Evolutionary conservation across 2,113 vertebrate genomes (phyloP).

Genomic region (Chaenocephalus aceratus): DNA sequence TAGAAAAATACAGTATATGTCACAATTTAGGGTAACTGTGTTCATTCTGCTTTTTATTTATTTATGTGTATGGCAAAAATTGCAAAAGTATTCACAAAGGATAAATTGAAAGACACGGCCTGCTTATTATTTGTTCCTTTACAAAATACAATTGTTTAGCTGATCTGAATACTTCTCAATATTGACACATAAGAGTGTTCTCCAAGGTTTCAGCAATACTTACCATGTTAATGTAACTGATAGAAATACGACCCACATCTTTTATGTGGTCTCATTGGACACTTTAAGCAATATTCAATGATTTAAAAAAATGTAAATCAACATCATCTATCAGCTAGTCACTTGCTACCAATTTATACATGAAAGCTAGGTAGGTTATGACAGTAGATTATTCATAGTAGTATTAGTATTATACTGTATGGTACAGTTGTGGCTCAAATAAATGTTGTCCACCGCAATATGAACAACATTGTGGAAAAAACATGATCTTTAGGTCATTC

Average conservation of each 20-base stretch:
- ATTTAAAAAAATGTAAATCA: not conserved
- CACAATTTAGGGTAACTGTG: not conserved
- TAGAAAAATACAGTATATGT: not conserved
- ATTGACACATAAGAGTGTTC: not conserved
- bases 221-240: not conserved
- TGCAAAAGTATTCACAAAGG: not conserved
- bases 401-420: not conserved
- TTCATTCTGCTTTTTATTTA: too few species aligned
- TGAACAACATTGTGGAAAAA: conserved; percentile 2
- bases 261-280: not conserved
- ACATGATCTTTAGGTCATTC: not conserved
- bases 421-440: not conserved
- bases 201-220: not conserved
- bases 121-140: not conserved
- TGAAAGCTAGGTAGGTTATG: too few species aligned
- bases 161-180: not conserved
- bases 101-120: not conserved
- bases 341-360: too few species aligned
- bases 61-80: not conserved
- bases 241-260: not conserved
- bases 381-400: not conserved
- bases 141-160: not conserved
- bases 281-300: not conserved
- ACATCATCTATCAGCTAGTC: not conserved
- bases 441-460: not conserved